Conservation (phyloP, 2,797 vertebrate genomes). For the Diglossa cyanea region DNA sequence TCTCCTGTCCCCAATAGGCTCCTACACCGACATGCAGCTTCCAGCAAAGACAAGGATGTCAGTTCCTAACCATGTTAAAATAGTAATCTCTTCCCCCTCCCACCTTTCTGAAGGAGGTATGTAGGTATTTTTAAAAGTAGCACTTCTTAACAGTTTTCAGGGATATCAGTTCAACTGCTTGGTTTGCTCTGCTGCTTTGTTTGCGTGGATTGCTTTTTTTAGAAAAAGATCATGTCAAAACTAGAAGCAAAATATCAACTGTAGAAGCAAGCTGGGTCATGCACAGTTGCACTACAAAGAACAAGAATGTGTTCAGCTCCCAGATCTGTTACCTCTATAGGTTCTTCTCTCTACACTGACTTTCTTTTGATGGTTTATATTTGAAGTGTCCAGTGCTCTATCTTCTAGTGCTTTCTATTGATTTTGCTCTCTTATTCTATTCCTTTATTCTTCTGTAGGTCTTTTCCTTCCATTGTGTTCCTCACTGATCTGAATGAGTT, state of each 20-base stretch:
- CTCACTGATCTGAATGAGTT: slow-evolving; percentile 5
- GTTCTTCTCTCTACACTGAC: neutral
- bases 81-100: neutral
- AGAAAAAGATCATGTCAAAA: neutral
- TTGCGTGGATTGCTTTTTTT: neutral
- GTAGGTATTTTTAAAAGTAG: neutral
- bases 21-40: neutral
- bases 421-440: slow-evolving; percentile 6
- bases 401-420: slow-evolving; percentile 24
- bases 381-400: slow-evolving; percentile 38
- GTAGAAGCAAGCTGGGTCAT: slow-evolving; percentile 27
- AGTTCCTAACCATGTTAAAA: neutral
- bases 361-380: slow-evolving; percentile 47
- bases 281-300: slow-evolving; percentile 2
- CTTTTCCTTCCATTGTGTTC: neutral
- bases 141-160: neutral
- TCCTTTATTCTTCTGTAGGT: neutral
- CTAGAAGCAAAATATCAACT: slow-evolving; percentile 9
- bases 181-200: slow-evolving; percentile 28
- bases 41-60: neutral
- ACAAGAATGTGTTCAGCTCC: neutral
- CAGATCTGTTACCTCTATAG: neutral
- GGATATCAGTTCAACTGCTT: neutral
- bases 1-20: neutral
- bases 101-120: neutral